Percentiles rank a stretch among this genome's conserved stretches.
Conservation (phyloP, 2,797 vertebrate species). For the Lepus townsendii region DNA sequence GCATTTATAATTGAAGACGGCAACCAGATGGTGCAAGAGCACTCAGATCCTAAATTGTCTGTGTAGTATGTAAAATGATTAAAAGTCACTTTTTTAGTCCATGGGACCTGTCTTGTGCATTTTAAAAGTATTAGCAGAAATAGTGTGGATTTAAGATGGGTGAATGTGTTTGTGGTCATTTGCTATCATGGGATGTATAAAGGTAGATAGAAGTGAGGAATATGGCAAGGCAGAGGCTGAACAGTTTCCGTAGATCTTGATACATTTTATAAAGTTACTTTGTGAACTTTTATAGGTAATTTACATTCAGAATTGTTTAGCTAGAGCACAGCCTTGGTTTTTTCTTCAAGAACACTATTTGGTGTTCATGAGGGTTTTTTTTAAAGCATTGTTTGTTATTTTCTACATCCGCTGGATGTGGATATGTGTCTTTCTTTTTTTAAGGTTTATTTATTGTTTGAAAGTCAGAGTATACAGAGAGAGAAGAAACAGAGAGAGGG, state of each 20-base stretch:
- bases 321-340: not conserved
- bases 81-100: constrained; percentile 24
- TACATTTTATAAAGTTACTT: constrained; percentile 30
- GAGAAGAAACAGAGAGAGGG: no score
- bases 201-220: not conserved
- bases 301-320: constrained; percentile 59
- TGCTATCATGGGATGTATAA: constrained; percentile 22
- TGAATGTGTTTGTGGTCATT: constrained; percentile 17
- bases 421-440: constrained; percentile 50
- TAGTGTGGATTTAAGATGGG: constrained; percentile 1
- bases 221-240: not conserved
- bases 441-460: no score
- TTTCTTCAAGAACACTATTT: constrained; percentile 28
- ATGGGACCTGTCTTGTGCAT: not conserved
- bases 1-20: constrained; percentile 67
- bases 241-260: constrained; percentile 8
- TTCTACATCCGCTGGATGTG: constrained; percentile 43
- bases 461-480: no score
- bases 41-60: constrained; percentile 25
- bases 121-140: constrained; percentile 57
- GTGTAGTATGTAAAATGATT: not conserved
- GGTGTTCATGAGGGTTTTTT: constrained; percentile 37
- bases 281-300: constrained; percentile 59
- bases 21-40: constrained; percentile 16
- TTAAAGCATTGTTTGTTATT: constrained; percentile 34